phyloP scores from a whole-genome alignment of 2,113 vertebrate genomes.

The Nannobrachium achirus region DNA sequence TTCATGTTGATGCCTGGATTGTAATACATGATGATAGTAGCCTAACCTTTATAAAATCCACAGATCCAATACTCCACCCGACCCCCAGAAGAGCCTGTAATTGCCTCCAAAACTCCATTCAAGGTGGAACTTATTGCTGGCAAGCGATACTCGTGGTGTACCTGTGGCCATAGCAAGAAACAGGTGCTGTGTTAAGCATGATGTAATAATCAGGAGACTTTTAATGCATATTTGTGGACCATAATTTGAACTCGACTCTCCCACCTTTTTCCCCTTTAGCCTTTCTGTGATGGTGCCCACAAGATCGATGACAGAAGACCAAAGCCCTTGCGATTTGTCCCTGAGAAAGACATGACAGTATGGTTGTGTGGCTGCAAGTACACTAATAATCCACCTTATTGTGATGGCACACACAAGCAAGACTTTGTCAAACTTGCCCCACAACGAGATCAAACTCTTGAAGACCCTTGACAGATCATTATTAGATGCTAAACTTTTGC shows the following conservation, averaged over 20 bases:
- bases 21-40: no score
- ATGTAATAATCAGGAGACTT: no score
- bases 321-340: slow-evolving; percentile 80
- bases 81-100: slow-evolving; percentile 50
- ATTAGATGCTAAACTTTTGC: no score
- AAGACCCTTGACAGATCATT: slow-evolving; percentile 13
- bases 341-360: slow-evolving; percentile 53
- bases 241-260: not conserved
- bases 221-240: no score
- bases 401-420: slow-evolving; percentile 84
- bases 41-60: not conserved
- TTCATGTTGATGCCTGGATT: no score
- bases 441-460: not conserved
- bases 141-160: slow-evolving; percentile 85
- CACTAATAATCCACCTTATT: slow-evolving; percentile 81
- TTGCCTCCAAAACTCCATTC: slow-evolving; percentile 83
- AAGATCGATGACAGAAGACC: slow-evolving; percentile 65
- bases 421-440: slow-evolving; percentile 59
- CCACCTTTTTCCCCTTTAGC: slow-evolving; percentile 69
- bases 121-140: slow-evolving; percentile 80
- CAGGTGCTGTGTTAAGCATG: slow-evolving; percentile 72
- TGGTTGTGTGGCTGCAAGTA: slow-evolving; percentile 86
- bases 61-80: slow-evolving; percentile 39
- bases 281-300: slow-evolving; percentile 88
- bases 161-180: slow-evolving; percentile 85